Base-by-base conservation (phyloP, 64 coral and sea anemone genomes). In the Dendrophyllia cribrosa region DNA sequence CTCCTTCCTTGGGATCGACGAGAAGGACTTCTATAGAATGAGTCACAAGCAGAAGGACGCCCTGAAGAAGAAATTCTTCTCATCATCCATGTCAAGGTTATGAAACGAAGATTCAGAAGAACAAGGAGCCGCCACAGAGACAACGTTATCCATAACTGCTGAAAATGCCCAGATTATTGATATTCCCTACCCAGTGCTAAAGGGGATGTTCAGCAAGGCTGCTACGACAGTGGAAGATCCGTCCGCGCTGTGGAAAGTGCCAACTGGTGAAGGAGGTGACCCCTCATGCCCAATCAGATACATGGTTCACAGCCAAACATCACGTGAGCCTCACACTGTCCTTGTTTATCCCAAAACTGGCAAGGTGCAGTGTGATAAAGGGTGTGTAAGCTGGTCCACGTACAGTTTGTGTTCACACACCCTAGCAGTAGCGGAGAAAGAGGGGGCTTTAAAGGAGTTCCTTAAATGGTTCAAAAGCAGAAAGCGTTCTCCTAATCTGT, bases 11-110 rank as follows among this genome's bases (percentile, higher is more conserved):
- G 59, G 15, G 6, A 72, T 81, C 20, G 62, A 93, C 26, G 91
- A 93, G 68, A 74, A 87, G 49, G 78, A 88, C 58, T 88, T 93
- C 74, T 93, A 79, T 60, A 65, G 62, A 20, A 93, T 93, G 91
- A 68, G 22, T 66, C 44, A 90, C 20, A 51, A 81, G 21, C 92
- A 93, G 76, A 93, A 93, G 75, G 87, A 71, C 17, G 23, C 85
- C 49, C 66, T 93, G 43, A 69, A 88, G 76, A 82, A 90, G 13
- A 90, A 90, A 81, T 90, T 90, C 61, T 80, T 90, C 14, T 90
- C 60, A 12, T 51, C 46, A 15, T 81, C 76, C 24, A 81, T 90
- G 88, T 90, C 88, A 2, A 53, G 77, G 60, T 23, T 78, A 23
- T 7, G 43, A 80, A 6, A 47, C 77, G 77, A 24, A 79, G 59